phyloP scores from a whole-genome alignment of 2,888 invertebrate genomes.

The Epicampocera succincta region DNA sequence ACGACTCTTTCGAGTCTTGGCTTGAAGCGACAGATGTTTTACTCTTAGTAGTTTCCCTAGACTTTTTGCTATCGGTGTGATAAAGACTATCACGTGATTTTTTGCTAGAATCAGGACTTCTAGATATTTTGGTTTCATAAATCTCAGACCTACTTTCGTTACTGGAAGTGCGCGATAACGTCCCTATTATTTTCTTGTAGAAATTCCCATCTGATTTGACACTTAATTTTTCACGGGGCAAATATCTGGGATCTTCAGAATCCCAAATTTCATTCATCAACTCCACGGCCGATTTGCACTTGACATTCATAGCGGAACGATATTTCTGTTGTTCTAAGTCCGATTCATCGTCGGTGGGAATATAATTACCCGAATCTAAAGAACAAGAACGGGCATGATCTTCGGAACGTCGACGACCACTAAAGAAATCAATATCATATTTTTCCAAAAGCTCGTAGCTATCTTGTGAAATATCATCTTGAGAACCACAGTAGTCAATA shows the following conservation, averaged over 20 bases:
- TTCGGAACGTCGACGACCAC: constrained; percentile 80
- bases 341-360: constrained; percentile 88
- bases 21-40: constrained; percentile 85
- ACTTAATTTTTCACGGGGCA: constrained; percentile 87
- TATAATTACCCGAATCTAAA: constrained; percentile 89
- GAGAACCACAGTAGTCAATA: constrained; percentile 85
- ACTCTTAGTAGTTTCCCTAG: constrained; percentile 85
- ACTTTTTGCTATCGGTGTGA: constrained; percentile 86
- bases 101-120: constrained; percentile 86
- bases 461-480: constrained; percentile 93
- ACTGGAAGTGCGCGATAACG: constrained; percentile 86
- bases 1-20: constrained; percentile 86
- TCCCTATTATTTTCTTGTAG: constrained; percentile 86
- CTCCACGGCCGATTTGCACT: constrained; percentile 86
- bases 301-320: constrained; percentile 84
- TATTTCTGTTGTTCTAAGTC: constrained; percentile 84
- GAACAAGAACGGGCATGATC: constrained; percentile 86
- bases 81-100: constrained; percentile 86
- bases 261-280: constrained; percentile 89
- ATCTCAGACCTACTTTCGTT: constrained; percentile 87
- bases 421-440: constrained; percentile 83
- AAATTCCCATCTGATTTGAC: constrained; percentile 88
- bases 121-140: constrained; percentile 86
- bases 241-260: constrained; percentile 88
- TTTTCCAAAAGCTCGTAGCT: constrained; percentile 93